Conservation (phyloP, 2,113 vertebrate genomes). For the Anguilla rostrata region DNA sequence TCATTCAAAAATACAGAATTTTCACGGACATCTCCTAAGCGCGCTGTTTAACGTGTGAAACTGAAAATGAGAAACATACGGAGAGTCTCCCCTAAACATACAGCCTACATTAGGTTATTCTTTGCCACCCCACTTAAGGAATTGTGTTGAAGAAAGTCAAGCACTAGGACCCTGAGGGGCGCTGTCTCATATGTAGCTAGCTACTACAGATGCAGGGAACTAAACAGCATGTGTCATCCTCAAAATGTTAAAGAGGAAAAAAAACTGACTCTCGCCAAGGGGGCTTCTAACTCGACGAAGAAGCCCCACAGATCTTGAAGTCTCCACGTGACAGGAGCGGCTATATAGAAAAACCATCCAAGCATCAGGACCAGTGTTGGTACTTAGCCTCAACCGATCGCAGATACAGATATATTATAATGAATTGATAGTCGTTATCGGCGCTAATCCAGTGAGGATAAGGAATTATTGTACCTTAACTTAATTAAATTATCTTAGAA, state of each 20-base stretch:
- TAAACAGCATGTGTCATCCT: conserved; percentile 61
- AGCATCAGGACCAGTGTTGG: conserved; percentile 75
- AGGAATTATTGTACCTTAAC: background rate
- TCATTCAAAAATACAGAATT: background rate
- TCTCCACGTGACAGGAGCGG: conserved; percentile 69
- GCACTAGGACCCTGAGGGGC: conserved; percentile 66
- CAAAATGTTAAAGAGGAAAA: conserved; percentile 61
- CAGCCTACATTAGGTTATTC: background rate
- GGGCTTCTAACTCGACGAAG: conserved; percentile 40
- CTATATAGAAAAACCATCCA: conserved; percentile 70
- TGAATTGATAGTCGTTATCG: conserved; percentile 12
- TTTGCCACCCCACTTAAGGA: background rate
- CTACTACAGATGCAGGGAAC: conserved; percentile 36
- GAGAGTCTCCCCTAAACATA: background rate
- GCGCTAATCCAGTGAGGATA: conserved; percentile 2
- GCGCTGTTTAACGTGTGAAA: background rate
- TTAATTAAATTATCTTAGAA: conserved; percentile 8
- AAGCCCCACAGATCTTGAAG: conserved; percentile 51
- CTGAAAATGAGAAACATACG: background rate
- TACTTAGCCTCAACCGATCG: conserved; percentile 52
- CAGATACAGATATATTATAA: conserved; percentile 41
- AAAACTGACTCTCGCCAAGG: conserved; percentile 35
- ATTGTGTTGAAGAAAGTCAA: background rate
- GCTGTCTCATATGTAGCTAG: conserved; percentile 40
- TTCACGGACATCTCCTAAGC: background rate